Conservation (phyloP, 2,797 vertebrate species). For the Mastacembelus armatus region DNA sequence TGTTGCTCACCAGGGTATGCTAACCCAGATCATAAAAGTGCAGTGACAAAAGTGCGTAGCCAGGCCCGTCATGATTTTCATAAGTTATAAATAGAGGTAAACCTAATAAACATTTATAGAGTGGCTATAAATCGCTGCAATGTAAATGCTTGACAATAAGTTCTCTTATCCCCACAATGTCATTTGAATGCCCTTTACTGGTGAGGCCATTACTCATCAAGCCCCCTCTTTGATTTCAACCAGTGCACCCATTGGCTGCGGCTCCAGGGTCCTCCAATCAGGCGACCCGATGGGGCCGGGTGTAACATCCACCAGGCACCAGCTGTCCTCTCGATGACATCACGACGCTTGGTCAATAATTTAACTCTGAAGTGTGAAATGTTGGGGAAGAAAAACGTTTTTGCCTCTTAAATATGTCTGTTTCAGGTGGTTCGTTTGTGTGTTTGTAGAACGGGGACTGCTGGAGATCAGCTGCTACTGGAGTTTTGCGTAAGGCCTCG, state of each 20-base stretch:
- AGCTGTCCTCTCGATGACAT: conserved; percentile 63
- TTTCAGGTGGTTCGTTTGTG: conserved; percentile 29
- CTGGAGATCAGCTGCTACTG: conserved; percentile 22
- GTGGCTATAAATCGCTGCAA: conserved; percentile 80
- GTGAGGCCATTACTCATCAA: conserved; percentile 73
- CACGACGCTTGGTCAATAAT: conserved; percentile 59
- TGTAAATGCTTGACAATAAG: conserved; percentile 82
- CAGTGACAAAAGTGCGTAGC: conserved; percentile 74
- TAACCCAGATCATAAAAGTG: conserved; percentile 77
- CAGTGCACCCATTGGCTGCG: conserved; percentile 52
- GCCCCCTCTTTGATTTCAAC: conserved; percentile 47
- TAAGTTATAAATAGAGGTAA: conserved; percentile 86
- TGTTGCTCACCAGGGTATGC: conserved; percentile 63
- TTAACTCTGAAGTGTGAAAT: conserved; percentile 59
- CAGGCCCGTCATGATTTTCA: conserved; percentile 80
- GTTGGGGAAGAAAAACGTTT: conserved; percentile 52
- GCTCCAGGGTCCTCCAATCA: conserved; percentile 63
- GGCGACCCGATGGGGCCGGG: conserved; percentile 29
- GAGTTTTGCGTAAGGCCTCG: background rate
- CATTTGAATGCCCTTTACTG: conserved; percentile 81
- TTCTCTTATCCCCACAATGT: conserved; percentile 84
- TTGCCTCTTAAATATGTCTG: conserved; percentile 62
- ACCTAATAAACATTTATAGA: conserved; percentile 88
- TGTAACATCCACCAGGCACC: conserved; percentile 39
- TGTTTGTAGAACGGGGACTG: conserved; percentile 33